Percentiles rank a stretch among this genome's conserved stretches.
These are phyloP conservation scores for Papilio helenus DNA, from an alignment of 1,140 invertebrate genomes.

Conservation along the genomic window DNA sequence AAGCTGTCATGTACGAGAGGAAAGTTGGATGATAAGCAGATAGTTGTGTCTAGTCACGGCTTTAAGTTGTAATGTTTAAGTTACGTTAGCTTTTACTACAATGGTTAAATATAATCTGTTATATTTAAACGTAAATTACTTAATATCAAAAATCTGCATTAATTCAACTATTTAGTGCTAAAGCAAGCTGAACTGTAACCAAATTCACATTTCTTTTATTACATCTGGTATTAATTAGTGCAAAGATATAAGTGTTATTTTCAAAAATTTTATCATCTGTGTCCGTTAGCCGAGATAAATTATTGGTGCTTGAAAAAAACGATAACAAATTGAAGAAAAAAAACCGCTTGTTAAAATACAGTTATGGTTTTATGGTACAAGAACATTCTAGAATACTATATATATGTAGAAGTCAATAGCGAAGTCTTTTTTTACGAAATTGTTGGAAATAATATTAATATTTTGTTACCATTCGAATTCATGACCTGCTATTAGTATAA, in stretches of 20 bases:
- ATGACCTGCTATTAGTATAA: no score
- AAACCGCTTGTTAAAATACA: background rate
- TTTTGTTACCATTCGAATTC: no score
- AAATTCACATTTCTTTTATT: background rate
- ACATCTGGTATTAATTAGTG: slow-evolving; percentile 11
- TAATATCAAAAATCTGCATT: background rate
- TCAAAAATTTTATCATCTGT: slow-evolving; percentile 24
- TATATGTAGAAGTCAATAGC: no score
- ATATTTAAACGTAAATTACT: background rate
- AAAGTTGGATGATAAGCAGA: background rate
- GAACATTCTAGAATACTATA: no score
- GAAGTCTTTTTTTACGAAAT: no score
- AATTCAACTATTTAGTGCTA: background rate
- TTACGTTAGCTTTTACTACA: background rate
- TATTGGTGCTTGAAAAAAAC: slow-evolving; percentile 18
- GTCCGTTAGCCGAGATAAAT: slow-evolving; percentile 6
- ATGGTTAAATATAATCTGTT: background rate
- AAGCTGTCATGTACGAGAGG: background rate
- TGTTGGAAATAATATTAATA: no score
- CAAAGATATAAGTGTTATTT: slow-evolving; percentile 16
- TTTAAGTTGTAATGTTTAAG: no score
- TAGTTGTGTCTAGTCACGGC: background rate
- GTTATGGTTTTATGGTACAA: background rate
- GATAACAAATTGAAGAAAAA: background rate
- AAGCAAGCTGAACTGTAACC: background rate